Conservation (phyloP, 2,113 vertebrate species). For the Hypocryptadius cinnamomeus region DNA sequence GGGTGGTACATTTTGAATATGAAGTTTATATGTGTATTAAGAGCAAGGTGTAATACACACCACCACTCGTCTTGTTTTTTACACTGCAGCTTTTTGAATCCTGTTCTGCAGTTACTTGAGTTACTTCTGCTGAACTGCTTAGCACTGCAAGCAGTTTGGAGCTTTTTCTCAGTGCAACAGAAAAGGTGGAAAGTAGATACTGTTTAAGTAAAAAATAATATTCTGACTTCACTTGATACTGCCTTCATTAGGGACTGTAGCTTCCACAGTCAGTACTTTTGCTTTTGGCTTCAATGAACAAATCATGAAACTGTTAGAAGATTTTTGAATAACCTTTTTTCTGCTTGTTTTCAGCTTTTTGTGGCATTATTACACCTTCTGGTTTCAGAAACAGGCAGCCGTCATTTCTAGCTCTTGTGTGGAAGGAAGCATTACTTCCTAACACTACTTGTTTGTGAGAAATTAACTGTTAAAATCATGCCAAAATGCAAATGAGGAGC, state of each 20-base stretch:
- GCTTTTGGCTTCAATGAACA: background rate
- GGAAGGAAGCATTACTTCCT: constrained; percentile 6
- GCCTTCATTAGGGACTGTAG: background rate
- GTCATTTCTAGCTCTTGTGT: background rate
- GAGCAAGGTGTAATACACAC: background rate
- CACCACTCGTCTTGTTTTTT: background rate
- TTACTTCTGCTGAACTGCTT: background rate
- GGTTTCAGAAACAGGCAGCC: background rate
- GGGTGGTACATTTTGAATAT: background rate
- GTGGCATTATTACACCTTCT: background rate
- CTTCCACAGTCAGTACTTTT: background rate
- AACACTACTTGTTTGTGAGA: constrained; percentile 17
- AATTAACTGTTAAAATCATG: constrained; percentile 34
- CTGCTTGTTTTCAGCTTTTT: background rate
- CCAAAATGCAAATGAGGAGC: constrained; percentile 47
- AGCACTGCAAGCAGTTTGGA: background rate
- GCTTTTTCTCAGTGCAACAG: background rate
- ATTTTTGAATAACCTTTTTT: background rate
- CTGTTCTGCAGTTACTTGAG: background rate
- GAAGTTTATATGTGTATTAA: background rate
- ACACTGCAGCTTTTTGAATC: background rate
- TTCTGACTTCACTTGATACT: background rate
- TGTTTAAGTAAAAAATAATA: background rate
- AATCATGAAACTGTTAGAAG: background rate
- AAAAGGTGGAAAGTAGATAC: background rate